Evolutionary conservation across 2,797 vertebrate species (phyloP), one percentile per base, ranked within the genome.

Genomic region (Poecilia gillii): DNA sequence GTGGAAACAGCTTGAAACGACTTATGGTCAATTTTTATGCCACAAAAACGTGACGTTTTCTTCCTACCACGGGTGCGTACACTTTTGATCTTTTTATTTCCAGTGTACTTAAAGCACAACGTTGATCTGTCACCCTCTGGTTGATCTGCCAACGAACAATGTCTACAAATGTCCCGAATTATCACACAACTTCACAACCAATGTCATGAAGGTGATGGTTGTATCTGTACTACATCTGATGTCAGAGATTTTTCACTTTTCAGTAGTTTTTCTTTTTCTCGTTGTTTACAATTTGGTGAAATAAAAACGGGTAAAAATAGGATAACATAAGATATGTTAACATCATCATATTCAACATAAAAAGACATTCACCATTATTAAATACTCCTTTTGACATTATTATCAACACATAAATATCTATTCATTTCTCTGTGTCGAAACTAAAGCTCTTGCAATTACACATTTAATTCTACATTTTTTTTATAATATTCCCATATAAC

Each of bases 371-470:
- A 95, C 93, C 82, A 91, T 95, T 97, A 90, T 94, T 98, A 97
- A 97, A 98, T 98, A 97, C 96, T 98, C 96, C 96, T 96, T 96
- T 96, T 97, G 97, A 97, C 98, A 98, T 98, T 97, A 97, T 98
- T 97, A 97, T 97, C 86, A 95, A 93, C 93, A 95, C 93, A 86
- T 93, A 93, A 92, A 95, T 94, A 95, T 97, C 97, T 95, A 92
- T 95, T 93, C 92, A 95, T 96, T 95, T 95, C 92, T 96, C 83
- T 94, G 96, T 97, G 97, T 97, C 96, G 96, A 99, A 98, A 97
- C 97, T 97, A 96, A 97, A 97, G 97, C 97, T 98, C 97, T 98
- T 95, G 96, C 97, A 97, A 96, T 96, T 97, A 96, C 97, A 96
- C 95, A 91, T 93, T 94, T 88, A 92, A 87, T 88, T 93, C 87